These are phyloP conservation scores for Micronycteris hirsuta DNA, from an alignment of 2,113 vertebrate genomes.

Conservation along the genomic window DNA sequence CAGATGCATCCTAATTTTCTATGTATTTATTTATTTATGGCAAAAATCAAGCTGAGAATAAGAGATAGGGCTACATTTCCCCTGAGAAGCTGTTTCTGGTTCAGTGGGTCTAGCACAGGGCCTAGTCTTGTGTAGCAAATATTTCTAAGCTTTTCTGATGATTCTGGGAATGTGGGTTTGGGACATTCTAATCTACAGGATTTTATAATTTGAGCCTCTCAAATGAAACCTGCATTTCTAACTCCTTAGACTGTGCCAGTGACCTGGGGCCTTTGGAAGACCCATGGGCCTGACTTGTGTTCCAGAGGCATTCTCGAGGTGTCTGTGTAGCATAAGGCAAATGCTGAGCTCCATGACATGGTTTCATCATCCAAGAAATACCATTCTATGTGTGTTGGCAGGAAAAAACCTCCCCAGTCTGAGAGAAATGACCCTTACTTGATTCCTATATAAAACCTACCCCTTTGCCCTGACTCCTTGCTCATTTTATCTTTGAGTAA, in stretches of 20 bases:
- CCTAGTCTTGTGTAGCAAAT: not conserved
- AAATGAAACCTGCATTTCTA: not conserved
- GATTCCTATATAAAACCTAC: rapidly evolving
- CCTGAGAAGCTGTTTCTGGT: not conserved
- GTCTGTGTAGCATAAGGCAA: too few species aligned
- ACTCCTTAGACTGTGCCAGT: not conserved
- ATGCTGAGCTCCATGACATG: not conserved
- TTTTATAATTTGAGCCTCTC: not conserved
- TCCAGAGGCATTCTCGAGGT: not conserved
- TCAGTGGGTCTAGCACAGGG: not conserved
- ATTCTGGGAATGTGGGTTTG: not conserved
- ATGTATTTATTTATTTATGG: not conserved
- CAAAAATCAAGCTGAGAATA: not conserved
- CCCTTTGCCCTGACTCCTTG: not conserved
- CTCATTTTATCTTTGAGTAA: not conserved
- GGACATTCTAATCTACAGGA: not conserved
- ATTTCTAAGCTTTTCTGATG: not conserved
- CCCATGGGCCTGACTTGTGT: too few species aligned
- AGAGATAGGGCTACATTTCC: not conserved
- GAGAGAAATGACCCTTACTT: not conserved
- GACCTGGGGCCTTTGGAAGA: not conserved
- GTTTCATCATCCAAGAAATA: not conserved
- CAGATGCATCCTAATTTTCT: rapidly evolving
- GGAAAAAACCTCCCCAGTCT: not conserved
- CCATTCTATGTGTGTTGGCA: not conserved